phyloP scores from a whole-genome alignment of 2,888 invertebrate genomes.

The Tiphia femorata region DNA sequence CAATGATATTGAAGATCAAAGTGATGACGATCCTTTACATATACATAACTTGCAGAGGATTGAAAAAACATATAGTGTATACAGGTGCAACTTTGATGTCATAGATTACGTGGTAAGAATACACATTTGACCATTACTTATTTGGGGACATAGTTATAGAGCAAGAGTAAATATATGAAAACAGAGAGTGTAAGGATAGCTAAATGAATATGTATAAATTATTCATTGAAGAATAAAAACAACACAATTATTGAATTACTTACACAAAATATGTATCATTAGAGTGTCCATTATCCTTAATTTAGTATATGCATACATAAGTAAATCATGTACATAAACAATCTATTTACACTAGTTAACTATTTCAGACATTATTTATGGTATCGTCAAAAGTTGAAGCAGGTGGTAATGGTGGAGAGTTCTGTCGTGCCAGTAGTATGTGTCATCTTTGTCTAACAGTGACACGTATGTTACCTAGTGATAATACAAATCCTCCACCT shows the following conservation, averaged over 20 bases:
- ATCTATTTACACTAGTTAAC: conserved; percentile 12
- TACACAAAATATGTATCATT: no score
- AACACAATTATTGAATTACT: no score
- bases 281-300: no score
- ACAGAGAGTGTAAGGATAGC: no score
- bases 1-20: conserved; percentile 57
- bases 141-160: not conserved
- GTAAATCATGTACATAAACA: not conserved
- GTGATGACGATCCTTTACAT: conserved; percentile 64
- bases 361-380: conserved; percentile 84
- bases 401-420: conserved; percentile 78
- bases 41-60: conserved; percentile 70
- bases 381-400: conserved; percentile 85
- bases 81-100: conserved; percentile 81
- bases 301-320: not conserved
- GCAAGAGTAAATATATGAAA: no score
- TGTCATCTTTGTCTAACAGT: conserved; percentile 86
- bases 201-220: no score
- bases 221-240: no score
- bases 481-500: conserved; percentile 56
- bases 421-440: conserved; percentile 90
- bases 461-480: conserved; percentile 68
- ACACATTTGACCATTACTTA: no score
- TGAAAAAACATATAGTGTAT: conserved; percentile 60
- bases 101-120: conserved; percentile 80